phyloP scores from a whole-genome alignment of 2,113 vertebrate genomes.

The Eclectus roratus region DNA sequence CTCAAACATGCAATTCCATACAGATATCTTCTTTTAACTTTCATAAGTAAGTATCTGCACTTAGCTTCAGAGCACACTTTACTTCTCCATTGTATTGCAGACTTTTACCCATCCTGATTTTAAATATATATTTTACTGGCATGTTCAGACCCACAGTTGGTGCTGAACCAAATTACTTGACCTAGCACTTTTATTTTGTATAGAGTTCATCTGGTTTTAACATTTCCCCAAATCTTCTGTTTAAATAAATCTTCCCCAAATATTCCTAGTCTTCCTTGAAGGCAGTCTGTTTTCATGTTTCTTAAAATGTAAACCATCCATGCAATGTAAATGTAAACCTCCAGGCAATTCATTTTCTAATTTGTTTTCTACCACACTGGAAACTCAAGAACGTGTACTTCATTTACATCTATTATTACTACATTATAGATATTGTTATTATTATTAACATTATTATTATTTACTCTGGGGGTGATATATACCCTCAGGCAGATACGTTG shows the following conservation, averaged over 20 bases:
- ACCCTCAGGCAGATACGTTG: slow-evolving; percentile 26
- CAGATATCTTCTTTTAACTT: background rate
- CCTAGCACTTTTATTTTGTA: background rate
- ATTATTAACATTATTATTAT: slow-evolving; percentile 67
- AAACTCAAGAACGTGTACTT: slow-evolving; percentile 61
- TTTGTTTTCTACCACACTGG: slow-evolving; percentile 54
- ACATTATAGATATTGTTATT: slow-evolving; percentile 65
- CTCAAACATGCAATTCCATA: background rate
- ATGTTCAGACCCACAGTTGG: background rate
- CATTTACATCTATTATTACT: slow-evolving; percentile 68
- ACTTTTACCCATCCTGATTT: background rate
- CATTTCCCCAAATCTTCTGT: background rate
- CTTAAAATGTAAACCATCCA: slow-evolving; percentile 67
- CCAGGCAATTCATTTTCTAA: slow-evolving; percentile 67
- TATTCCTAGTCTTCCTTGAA: slow-evolving; percentile 28
- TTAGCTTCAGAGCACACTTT: background rate
- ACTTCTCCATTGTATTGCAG: background rate
- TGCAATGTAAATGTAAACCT: slow-evolving; percentile 63
- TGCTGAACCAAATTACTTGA: background rate
- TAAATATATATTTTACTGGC: background rate
- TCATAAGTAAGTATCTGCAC: background rate
- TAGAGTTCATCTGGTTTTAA: slow-evolving; percentile 15
- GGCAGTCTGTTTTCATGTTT: slow-evolving; percentile 56
- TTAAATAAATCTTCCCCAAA: slow-evolving; percentile 60
- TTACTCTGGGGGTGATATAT: slow-evolving; percentile 46